Evolutionary conservation across 2,797 vertebrate genomes (phyloP).

Genomic region (Lepus oiostolus): DNA sequence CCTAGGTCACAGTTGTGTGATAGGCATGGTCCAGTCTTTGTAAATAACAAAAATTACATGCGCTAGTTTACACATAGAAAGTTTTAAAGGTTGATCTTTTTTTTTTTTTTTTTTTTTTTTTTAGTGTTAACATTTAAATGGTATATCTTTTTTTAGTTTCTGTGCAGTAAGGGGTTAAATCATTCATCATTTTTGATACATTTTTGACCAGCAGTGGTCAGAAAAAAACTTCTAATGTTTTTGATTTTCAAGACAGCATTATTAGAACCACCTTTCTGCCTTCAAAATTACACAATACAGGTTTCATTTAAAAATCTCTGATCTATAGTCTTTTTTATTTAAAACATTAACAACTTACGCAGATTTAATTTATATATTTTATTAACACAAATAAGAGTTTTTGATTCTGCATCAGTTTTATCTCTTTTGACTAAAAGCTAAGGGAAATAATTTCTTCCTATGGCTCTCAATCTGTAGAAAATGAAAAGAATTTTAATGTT

Average conservation of each 20-base stretch:
- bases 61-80: conserved; percentile 15
- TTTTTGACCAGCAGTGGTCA: background rate
- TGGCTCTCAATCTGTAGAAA: conserved; percentile 63
- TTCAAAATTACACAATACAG: background rate
- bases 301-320: background rate
- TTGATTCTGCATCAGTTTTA: conserved; percentile 39
- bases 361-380: conserved; percentile 34
- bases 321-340: background rate
- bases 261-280: background rate
- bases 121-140: background rate
- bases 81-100: background rate
- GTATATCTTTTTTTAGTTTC: background rate
- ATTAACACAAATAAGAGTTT: conserved; percentile 19
- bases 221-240: background rate
- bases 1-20: conserved; percentile 81
- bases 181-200: background rate
- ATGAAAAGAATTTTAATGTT: conserved; percentile 75
- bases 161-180: background rate
- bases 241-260: background rate
- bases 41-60: conserved; percentile 68
- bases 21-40: conserved; percentile 64
- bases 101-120: background rate
- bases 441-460: conserved; percentile 47
- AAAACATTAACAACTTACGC: background rate
- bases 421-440: conserved; percentile 60